Evolutionary conservation across 30 jellyfish, hydroid and myxozoan species (phyloP), one percentile per base, ranked within the genome.

Genomic region (Rhopilema esculentum): DNA sequence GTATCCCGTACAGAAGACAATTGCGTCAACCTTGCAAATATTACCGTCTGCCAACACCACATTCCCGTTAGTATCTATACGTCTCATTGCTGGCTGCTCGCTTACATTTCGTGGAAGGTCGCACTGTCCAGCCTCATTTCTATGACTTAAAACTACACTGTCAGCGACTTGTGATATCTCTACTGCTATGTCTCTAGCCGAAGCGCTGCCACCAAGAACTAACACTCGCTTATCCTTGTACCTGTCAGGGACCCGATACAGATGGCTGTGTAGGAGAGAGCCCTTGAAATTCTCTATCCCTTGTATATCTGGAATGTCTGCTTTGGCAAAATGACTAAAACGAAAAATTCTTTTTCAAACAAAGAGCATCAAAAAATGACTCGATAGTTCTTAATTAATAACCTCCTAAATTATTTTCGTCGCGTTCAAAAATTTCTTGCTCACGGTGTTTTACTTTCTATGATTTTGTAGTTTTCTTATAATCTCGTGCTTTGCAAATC

Each of bases 1-100:
- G 72, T 93, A 93, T 16, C 97, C 98, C 0, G 98, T 93, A 63
- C 98, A 93, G 33, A 89, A 84, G 30, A 93, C 83, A 32, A 93
- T 66, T 1, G 86, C 89, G 62, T 93, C 98, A 8, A 87, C 97
- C n/a, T 57, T n/a, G 70, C 53, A 70, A 1, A 19, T 71, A 1
- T 71, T 29, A 22, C 86, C 97, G 75, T 77, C 85, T 26, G 22
- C 61, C 32, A 88, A 75, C 16, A 93, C 82, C 62, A 83, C 65
- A 20, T 62, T 27, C 27, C 98, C 98, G 33, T 63, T 57, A 6
- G 77, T 67, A 24, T 23, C 69, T 0, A 93, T 63, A 61, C 31
- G 40, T 61, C 27, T 74, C 68, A 93, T 79, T 24, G 91, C 30
- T 0, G 79, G 84, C 40, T 22, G 30, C 77, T 93, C 98, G 51